These are phyloP conservation scores for Noctua comes DNA, from an alignment of 2,888 invertebrate species.

Conservation along the genomic window DNA sequence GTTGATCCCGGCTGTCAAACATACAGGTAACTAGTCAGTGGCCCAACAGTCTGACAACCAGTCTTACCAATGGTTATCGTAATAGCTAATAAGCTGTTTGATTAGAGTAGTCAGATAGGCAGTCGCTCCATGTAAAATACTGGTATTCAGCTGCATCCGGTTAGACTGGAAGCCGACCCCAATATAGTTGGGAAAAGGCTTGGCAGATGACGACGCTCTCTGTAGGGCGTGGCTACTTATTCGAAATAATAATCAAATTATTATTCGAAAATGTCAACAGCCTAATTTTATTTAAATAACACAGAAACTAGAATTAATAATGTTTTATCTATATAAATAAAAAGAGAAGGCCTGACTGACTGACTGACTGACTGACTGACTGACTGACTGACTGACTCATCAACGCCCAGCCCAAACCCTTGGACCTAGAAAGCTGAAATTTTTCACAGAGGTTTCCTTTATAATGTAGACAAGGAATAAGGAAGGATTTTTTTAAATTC, in stretches of 20 bases:
- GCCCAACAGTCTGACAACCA: background rate
- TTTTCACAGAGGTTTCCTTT: no score
- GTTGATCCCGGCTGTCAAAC: no score
- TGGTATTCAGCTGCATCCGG: background rate
- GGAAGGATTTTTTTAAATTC: no score
- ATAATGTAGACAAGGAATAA: no score
- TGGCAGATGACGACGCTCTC: background rate
- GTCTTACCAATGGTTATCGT: background rate
- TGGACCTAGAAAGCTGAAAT: no score
- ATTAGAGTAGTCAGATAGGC: background rate
- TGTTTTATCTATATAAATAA: no score
- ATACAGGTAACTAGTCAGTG: no score
- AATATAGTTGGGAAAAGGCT: background rate
- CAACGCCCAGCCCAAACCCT: no score
- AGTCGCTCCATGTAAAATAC: background rate
- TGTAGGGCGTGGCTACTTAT: background rate
- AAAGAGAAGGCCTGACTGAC: no score
- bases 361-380: no score
- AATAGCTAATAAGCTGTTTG: background rate
- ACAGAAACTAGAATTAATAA: background rate
- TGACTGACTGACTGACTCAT: no score
- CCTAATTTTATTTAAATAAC: background rate
- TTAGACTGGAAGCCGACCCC: no score
- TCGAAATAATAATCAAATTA: background rate
- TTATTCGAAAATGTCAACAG: conserved; percentile 11